phyloP scores from a whole-genome alignment of 2,888 invertebrate genomes.

The Cetonia aurata region DNA sequence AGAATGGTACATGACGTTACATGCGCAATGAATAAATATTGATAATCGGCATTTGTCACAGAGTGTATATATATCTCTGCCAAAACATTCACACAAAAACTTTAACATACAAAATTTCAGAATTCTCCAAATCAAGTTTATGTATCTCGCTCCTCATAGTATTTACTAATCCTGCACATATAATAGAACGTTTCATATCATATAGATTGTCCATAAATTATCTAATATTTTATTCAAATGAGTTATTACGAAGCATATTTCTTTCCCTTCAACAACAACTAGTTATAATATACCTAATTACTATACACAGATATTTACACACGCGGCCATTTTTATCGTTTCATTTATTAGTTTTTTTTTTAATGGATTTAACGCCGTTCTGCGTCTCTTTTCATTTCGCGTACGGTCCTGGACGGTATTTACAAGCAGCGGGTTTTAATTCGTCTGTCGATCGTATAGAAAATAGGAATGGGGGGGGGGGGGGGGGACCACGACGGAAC shows the following conservation, averaged over 20 bases:
- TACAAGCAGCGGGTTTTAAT: constrained; percentile 37
- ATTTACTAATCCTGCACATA: neutral
- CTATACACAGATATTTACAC: constrained; percentile 30
- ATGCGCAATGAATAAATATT: too few species aligned
- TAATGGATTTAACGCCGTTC: neutral
- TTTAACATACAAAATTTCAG: too few species aligned
- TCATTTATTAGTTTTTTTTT: neutral
- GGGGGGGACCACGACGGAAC: constrained; percentile 31
- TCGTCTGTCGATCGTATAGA: constrained; percentile 54
- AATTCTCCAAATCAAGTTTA: too few species aligned
- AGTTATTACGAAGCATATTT: constrained; percentile 20
- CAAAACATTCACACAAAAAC: too few species aligned
- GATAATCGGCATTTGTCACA: too few species aligned
- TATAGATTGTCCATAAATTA: constrained; percentile 24
- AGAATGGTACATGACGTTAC: too few species aligned
- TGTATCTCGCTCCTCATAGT: too few species aligned
- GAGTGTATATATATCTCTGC: too few species aligned
- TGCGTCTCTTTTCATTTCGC: constrained; percentile 2
- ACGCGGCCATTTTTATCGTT: constrained; percentile 10
- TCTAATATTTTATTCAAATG: constrained; percentile 1
- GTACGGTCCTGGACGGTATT: constrained; percentile 38
- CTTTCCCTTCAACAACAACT: constrained; percentile 14
- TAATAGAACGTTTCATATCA: neutral
- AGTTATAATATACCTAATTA: constrained; percentile 15
- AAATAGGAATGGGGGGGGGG: constrained; percentile 13